A percentile compares a stretch with the other conserved stretches of the same genome.
Conservation (phyloP, 92 coral and sea anemone species). For the Paramuricea clavata region DNA sequence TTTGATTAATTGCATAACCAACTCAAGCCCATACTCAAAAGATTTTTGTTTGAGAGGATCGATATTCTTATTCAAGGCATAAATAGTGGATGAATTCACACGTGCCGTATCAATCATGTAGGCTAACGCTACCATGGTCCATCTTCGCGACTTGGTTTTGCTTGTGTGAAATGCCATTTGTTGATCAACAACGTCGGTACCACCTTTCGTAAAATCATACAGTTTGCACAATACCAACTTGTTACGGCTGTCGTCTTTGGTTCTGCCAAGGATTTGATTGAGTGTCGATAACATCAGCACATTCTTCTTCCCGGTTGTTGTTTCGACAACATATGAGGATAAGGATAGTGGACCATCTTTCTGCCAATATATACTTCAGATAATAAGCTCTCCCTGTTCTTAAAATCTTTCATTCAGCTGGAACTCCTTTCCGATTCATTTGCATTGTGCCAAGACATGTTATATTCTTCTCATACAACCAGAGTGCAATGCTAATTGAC, state of each 20-base stretch:
- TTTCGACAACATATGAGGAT: too few relatives aligned
- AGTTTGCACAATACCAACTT: too few relatives aligned
- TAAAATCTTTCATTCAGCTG: slow-evolving; percentile 2
- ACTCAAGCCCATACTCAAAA: slow-evolving; percentile 11
- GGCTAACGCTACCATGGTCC: too few relatives aligned
- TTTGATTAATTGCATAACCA: slow-evolving; percentile 4
- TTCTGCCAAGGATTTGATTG: slow-evolving; percentile 6
- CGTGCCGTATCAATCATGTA: too few relatives aligned
- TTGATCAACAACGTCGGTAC: too few relatives aligned
- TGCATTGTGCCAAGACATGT: too few relatives aligned
- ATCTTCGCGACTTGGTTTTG: too few relatives aligned
- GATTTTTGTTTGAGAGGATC: slow-evolving; percentile 2
- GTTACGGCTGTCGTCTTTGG: not conserved
- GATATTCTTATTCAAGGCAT: slow-evolving; percentile 3
- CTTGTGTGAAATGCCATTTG: too few relatives aligned
- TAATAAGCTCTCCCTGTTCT: too few relatives aligned
- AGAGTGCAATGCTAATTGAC: not conserved
- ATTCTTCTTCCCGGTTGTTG: slow-evolving; percentile 5
- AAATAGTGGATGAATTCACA: slow-evolving; percentile 7
- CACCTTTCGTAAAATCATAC: too few relatives aligned
- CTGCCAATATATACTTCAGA: not conserved
- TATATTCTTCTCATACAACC: too few relatives aligned
- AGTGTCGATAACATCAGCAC: slow-evolving; percentile 1
- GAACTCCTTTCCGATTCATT: not conserved
- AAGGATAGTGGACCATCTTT: slow-evolving; percentile 14